phyloP scores from a whole-genome alignment of 1,140 invertebrate genomes.

The Pectinophora gossypiella region DNA sequence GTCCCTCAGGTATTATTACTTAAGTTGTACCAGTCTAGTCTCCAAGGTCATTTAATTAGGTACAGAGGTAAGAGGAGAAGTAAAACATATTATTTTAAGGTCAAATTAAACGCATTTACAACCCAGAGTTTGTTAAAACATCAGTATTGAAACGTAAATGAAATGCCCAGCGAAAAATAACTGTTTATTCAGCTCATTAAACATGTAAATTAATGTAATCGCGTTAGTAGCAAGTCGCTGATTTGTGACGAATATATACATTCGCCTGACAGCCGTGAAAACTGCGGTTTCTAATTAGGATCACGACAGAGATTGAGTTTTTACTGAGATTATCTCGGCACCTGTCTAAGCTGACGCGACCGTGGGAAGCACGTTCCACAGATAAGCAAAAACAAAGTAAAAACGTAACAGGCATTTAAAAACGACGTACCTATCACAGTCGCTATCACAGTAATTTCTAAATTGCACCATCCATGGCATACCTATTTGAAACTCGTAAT shows the following conservation, averaged over 20 bases:
- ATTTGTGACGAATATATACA: not conserved
- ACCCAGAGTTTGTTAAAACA: too few species aligned
- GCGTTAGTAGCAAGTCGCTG: not conserved
- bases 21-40: too few species aligned
- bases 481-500: too few species aligned
- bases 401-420: too few species aligned
- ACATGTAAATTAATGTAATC: not conserved
- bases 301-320: not conserved
- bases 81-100: too few species aligned
- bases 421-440: too few species aligned
- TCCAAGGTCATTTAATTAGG: too few species aligned
- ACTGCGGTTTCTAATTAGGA: not conserved
- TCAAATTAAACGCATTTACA: too few species aligned
- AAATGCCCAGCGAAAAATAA: not conserved
- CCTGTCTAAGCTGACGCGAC: conserved; percentile 16
- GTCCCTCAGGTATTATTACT: too few species aligned
- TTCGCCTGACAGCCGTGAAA: not conserved
- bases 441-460: not conserved
- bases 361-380: conserved; percentile 17
- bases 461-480: too few species aligned
- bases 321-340: conserved; percentile 2
- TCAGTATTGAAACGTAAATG: too few species aligned
- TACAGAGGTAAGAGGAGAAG: too few species aligned
- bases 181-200: not conserved
- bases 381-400: conserved; percentile 3